Evolutionary conservation across 2,888 invertebrate species (phyloP).

Genomic region (Torymus tubicola): DNA sequence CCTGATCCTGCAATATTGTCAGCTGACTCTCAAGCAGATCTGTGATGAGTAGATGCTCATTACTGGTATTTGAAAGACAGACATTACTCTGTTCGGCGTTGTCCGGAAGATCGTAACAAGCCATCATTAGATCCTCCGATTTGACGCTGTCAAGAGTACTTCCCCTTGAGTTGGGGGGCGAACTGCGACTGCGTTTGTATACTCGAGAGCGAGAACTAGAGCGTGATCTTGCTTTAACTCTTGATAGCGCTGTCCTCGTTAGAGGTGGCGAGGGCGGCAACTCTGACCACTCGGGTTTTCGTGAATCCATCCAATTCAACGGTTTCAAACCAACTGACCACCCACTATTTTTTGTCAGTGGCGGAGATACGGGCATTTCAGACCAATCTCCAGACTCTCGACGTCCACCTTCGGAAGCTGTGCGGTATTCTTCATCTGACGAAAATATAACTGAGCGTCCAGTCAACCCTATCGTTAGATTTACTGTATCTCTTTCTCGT

Average conservation of each 20-base stretch:
- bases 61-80: conserved; percentile 72
- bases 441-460: conserved; percentile 86
- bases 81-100: too few relatives aligned
- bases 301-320: conserved; percentile 66
- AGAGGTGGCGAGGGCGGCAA: conserved; percentile 83
- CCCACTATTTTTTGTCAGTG: conserved; percentile 73
- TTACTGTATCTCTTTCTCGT: conserved; percentile 76
- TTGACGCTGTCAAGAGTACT: conserved; percentile 82
- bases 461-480: conserved; percentile 82
- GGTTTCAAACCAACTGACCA: conserved; percentile 65
- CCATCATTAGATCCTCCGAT: conserved; percentile 79
- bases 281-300: conserved; percentile 73
- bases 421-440: conserved; percentile 91
- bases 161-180: conserved; percentile 80
- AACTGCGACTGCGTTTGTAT: conserved; percentile 81
- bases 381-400: conserved; percentile 91
- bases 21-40: conserved; percentile 72
- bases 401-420: conserved; percentile 90
- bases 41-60: conserved; percentile 70
- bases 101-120: conserved; percentile 77
- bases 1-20: conserved; percentile 67
- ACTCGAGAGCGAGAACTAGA: conserved; percentile 78
- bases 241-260: conserved; percentile 80
- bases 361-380: conserved; percentile 80
- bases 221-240: conserved; percentile 82